A percentile compares a stretch with the other conserved stretches of the same genome.
Evolutionary conservation across 1,140 invertebrate genomes (phyloP).

Genomic region (Asbolus verrucosus): DNA sequence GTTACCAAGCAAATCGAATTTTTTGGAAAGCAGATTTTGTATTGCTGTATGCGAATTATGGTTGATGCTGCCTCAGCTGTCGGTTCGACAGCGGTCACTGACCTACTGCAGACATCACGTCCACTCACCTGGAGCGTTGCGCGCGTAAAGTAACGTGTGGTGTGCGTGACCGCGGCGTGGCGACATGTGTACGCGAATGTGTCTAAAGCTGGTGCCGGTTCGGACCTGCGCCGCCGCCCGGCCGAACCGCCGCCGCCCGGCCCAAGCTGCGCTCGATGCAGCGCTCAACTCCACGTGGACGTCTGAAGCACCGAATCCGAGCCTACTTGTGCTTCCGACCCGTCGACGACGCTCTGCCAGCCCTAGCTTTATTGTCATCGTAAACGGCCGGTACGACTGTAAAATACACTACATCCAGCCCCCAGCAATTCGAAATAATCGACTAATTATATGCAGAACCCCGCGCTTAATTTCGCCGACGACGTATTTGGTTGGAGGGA

Average conservation of each 20-base stretch:
- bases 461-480: neutral
- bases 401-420: neutral
- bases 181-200: slow-evolving; percentile 56
- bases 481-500: slow-evolving; percentile 12
- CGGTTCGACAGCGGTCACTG: slow-evolving; percentile 50
- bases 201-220: slow-evolving; percentile 45
- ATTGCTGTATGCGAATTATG: no score
- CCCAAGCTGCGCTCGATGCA: slow-evolving; percentile 55
- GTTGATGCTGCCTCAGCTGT: no score
- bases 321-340: slow-evolving; percentile 6
- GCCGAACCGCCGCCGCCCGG: slow-evolving; percentile 46
- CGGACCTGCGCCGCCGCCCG: slow-evolving; percentile 51
- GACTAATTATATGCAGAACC: slow-evolving; percentile 28
- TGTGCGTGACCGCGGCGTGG: slow-evolving; percentile 49
- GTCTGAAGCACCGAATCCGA: slow-evolving; percentile 25
- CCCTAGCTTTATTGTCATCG: neutral
- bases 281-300: slow-evolving; percentile 48
- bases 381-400: neutral
- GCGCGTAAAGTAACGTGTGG: slow-evolving; percentile 49
- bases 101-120: slow-evolving; percentile 54
- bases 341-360: neutral
- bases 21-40: no score
- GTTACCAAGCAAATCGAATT: no score
- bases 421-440: slow-evolving; percentile 10
- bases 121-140: slow-evolving; percentile 53